Conservation (phyloP, 2,113 vertebrate genomes). For the Forbesichthys papilliferus region DNA sequence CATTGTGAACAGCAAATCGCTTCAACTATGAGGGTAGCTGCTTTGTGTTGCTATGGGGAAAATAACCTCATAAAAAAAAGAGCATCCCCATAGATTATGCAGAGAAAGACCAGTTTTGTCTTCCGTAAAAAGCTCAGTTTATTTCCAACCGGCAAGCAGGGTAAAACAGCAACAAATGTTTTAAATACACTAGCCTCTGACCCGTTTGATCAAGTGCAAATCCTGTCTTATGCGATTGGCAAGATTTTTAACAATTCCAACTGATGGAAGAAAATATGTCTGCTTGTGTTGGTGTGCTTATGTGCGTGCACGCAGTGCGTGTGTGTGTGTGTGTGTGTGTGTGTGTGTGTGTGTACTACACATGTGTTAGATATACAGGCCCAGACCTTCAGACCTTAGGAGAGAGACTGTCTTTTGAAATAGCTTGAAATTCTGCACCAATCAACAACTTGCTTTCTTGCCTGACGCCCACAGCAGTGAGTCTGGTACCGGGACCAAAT, state of each 20-base stretch:
- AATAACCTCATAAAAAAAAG: constrained; percentile 78
- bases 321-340: background rate
- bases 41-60: constrained; percentile 75
- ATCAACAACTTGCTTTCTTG: constrained; percentile 67
- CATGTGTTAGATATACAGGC: constrained; percentile 19
- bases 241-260: constrained; percentile 33
- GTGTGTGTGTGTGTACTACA: background rate
- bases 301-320: too few relatives aligned
- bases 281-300: constrained; percentile 25
- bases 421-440: constrained; percentile 51
- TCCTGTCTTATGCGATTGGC: constrained; percentile 54
- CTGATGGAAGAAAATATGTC: constrained; percentile 24
- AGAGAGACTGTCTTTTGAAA: constrained; percentile 54
- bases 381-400: constrained; percentile 32
- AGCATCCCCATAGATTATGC: constrained; percentile 73
- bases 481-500: constrained; percentile 70
- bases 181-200: constrained; percentile 24
- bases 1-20: constrained; percentile 82
- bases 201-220: constrained; percentile 23
- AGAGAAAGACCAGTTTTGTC: constrained; percentile 77
- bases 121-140: constrained; percentile 57
- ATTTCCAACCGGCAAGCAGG: constrained; percentile 59
- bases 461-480: constrained; percentile 48
- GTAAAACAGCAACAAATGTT: constrained; percentile 52
- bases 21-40: constrained; percentile 76